A percentile compares a stretch with the other conserved stretches of the same genome.
Evolutionary conservation across 2,113 vertebrate species (phyloP).

Genomic region (Poeciliopsis turrubarensis): DNA sequence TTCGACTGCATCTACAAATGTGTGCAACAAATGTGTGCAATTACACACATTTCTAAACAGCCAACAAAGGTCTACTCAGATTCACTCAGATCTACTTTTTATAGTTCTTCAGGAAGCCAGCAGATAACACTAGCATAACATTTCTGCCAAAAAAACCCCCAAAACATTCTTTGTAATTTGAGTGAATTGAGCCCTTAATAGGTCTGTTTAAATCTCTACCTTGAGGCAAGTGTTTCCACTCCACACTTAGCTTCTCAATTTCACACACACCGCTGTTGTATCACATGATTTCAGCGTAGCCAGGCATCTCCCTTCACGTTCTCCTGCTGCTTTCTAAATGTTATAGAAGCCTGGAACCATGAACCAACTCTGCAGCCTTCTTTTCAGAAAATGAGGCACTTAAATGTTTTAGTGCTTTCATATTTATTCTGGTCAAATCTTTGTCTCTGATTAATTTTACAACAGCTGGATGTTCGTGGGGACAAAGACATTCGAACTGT

Average conservation of each 20-base stretch:
- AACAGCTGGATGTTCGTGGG: conserved; percentile 22
- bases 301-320: neutral
- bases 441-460: conserved; percentile 39
- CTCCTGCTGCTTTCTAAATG: too few relatives aligned
- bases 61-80: too few relatives aligned
- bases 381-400: conserved; percentile 29
- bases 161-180: neutral
- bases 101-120: neutral
- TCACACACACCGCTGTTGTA: neutral
- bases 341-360: conserved; percentile 13
- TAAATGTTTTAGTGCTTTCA: conserved; percentile 19
- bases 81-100: neutral
- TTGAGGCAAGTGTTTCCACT: conserved; percentile 9
- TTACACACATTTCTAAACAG: neutral
- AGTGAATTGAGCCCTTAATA: conserved; percentile 26
- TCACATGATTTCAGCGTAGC: neutral
- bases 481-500: conserved; percentile 25
- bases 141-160: neutral
- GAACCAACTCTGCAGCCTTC: conserved; percentile 12
- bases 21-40: too few relatives aligned
- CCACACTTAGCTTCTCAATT: conserved; percentile 4
- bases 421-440: conserved; percentile 35
- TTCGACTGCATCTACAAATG: neutral
- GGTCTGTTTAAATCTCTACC: conserved; percentile 13
- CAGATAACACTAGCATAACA: neutral